A percentile compares a stretch with the other conserved stretches of the same genome.
Conservation (phyloP, 2,113 vertebrate species). For the Aythya baeri region DNA sequence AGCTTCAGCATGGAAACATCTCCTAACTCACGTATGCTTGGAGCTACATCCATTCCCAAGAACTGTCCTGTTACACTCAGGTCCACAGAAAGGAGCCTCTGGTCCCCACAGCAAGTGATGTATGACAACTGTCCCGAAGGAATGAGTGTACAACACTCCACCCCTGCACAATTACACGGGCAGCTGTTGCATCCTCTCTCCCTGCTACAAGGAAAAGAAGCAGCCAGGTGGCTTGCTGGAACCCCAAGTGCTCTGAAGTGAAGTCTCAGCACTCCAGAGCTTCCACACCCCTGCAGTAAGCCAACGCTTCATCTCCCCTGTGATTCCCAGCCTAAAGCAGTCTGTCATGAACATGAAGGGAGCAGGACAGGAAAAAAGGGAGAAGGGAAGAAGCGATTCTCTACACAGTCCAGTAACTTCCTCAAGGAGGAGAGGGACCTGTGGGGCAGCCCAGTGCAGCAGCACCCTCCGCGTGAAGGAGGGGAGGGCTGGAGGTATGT, state of each 20-base stretch:
- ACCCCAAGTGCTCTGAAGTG: fast-evolving
- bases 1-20: not conserved
- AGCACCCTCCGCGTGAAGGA: constrained; percentile 36
- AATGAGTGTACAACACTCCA: not conserved
- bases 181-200: not conserved
- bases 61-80: not conserved
- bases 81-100: not conserved
- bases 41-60: not conserved
- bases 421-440: constrained; percentile 38
- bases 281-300: not conserved
- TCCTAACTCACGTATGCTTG: not conserved
- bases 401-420: constrained; percentile 15
- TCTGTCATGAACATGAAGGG: not conserved
- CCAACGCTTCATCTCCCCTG: not conserved
- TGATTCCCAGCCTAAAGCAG: not conserved
- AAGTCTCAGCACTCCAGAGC: not conserved
- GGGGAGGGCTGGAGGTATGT: constrained; percentile 55
- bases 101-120: not conserved
- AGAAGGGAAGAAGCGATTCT: constrained; percentile 52
- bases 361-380: not conserved
- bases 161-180: not conserved
- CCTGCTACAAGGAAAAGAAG: not conserved
- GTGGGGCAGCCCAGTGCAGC: constrained; percentile 52
- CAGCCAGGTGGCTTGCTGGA: not conserved
- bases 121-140: not conserved